phyloP scores from a whole-genome alignment of 2,888 invertebrate species.

The Eucera pruinosa region DNA sequence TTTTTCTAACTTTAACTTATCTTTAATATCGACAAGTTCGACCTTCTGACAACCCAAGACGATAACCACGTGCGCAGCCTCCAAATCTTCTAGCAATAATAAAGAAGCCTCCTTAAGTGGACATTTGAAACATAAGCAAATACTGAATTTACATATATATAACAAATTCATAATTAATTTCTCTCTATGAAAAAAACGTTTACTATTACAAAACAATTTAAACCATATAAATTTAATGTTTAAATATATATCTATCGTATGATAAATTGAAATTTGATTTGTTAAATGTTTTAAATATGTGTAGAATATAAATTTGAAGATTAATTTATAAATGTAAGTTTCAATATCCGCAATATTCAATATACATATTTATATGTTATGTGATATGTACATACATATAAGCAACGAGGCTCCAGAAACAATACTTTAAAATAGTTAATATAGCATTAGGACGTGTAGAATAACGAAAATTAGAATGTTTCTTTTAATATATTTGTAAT shows the following conservation, averaged over 20 bases:
- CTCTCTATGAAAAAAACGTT: neutral
- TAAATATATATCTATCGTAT: too few relatives aligned
- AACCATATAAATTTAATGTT: neutral
- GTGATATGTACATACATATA: too few relatives aligned
- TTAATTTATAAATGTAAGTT: neutral
- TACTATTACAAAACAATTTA: neutral
- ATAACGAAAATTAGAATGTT: too few relatives aligned
- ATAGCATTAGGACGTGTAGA: too few relatives aligned
- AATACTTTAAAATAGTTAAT: too few relatives aligned
- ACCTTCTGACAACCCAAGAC: conserved; percentile 60
- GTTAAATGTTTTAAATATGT: neutral
- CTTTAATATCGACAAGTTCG: conserved; percentile 62
- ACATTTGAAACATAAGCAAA: conserved; percentile 13
- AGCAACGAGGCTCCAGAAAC: too few relatives aligned
- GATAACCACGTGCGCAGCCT: conserved; percentile 52
- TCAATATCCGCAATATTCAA: too few relatives aligned
- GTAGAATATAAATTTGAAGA: neutral
- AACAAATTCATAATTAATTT: neutral
- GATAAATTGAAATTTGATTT: neutral
- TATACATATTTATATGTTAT: too few relatives aligned
- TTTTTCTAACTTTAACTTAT: conserved; percentile 58
- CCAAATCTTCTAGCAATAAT: conserved; percentile 6
- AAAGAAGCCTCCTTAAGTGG: neutral
- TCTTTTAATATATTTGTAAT: too few relatives aligned
- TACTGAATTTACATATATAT: neutral